These are phyloP conservation scores for Heliconius nattereri DNA, from an alignment of 1,140 invertebrate species.

Conservation along the genomic window DNA sequence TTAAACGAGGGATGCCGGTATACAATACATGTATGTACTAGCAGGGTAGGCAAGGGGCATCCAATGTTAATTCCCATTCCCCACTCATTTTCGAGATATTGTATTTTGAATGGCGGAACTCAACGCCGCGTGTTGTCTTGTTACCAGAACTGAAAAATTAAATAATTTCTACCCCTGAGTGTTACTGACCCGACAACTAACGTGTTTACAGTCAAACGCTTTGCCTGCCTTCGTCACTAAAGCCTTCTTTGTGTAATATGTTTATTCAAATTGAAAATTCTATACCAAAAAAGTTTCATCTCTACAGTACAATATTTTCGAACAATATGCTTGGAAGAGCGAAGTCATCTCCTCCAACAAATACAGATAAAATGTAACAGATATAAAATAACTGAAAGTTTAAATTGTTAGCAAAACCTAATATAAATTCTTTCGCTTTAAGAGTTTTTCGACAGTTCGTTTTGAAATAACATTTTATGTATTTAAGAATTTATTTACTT, in stretches of 20 bases:
- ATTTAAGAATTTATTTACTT: neutral
- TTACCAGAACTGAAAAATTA: too few relatives aligned
- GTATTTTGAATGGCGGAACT: too few relatives aligned
- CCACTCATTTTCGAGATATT: too few relatives aligned
- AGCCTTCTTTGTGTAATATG: neutral
- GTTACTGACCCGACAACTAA: too few relatives aligned
- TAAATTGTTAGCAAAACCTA: neutral
- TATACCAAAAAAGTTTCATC: conserved; percentile 15
- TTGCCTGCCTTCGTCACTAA: too few relatives aligned
- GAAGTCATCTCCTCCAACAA: conserved; percentile 72
- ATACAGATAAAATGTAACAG: conserved; percentile 56
- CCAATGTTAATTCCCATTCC: too few relatives aligned
- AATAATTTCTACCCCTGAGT: too few relatives aligned
- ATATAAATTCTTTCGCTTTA: neutral
- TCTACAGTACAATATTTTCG: conserved; percentile 63
- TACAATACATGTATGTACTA: too few relatives aligned
- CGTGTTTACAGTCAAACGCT: too few relatives aligned
- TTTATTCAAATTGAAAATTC: conserved; percentile 23
- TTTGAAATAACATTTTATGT: neutral
- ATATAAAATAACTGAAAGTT: conserved; percentile 32
- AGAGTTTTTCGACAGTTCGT: neutral
- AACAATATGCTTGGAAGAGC: conserved; percentile 66
- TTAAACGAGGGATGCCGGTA: too few relatives aligned
- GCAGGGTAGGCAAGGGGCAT: too few relatives aligned
- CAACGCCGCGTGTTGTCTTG: too few relatives aligned